A percentile compares a stretch with the other conserved stretches of the same genome.
Evolutionary conservation across 2,888 invertebrate species (phyloP).

Genomic region (Disparrhopalites patrizii): DNA sequence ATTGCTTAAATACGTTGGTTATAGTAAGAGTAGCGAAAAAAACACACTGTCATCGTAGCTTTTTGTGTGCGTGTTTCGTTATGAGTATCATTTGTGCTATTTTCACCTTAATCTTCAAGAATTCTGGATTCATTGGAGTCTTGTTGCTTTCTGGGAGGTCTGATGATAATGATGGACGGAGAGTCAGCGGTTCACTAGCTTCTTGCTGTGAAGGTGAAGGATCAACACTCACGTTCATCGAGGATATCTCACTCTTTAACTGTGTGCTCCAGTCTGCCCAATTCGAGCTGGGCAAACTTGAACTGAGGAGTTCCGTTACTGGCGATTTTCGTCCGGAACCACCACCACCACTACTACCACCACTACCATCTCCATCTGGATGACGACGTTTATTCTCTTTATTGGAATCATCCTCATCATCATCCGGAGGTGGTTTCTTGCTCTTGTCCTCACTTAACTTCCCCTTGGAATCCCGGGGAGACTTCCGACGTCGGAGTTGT

Average conservation of each 20-base stretch:
- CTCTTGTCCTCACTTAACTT: constrained; percentile 26
- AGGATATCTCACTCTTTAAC: constrained; percentile 14
- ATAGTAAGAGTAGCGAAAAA: too few relatives aligned
- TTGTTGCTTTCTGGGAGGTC: too few relatives aligned
- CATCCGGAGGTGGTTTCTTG: constrained; percentile 18
- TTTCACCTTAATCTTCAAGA: constrained; percentile 49
- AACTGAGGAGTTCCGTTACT: constrained; percentile 38
- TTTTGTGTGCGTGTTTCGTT: too few relatives aligned
- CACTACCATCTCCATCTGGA: constrained; percentile 26
- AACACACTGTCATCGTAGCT: too few relatives aligned
- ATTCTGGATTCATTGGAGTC: constrained; percentile 61
- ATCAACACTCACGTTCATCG: constrained; percentile 6
- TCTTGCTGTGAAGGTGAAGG: neutral
- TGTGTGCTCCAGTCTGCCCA: constrained; percentile 30
- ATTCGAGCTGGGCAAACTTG: constrained; percentile 31
- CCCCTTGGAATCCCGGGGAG: constrained; percentile 31
- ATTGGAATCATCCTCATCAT: constrained; percentile 16
- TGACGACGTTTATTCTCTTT: constrained; percentile 10
- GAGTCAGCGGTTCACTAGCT: too few relatives aligned
- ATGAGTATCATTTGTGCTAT: too few relatives aligned
- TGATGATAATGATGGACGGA: too few relatives aligned
- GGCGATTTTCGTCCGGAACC: constrained; percentile 28
- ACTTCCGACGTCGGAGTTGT: neutral
- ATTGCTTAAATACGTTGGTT: too few relatives aligned
- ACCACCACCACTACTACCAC: constrained; percentile 29